Base-by-base conservation (phyloP, 1,140 invertebrate genomes). In the Sogatella furcifera region DNA sequence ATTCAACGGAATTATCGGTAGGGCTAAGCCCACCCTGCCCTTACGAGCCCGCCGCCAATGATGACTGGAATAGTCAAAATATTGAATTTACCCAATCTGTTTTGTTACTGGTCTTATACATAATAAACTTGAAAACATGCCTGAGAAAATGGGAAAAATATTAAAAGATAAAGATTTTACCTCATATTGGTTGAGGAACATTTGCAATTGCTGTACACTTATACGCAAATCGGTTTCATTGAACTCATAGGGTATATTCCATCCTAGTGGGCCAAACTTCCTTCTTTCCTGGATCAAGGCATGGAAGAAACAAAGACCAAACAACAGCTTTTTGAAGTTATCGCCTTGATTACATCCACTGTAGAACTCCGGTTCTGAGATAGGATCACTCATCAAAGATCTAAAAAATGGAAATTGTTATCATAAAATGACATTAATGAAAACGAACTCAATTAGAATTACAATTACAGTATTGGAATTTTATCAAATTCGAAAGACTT, bases 221-320 rank as follows among this genome's bases (percentile, higher is more conserved):
- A 97, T 96, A 56, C 88, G 78, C 5, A 97, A 76, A 76, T 97
- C 95, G 0, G 92, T 95, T 71, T 97, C 93, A 70, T 96, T 96
- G 72, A 97, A 98, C 70, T 95, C 92, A 68, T 97, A 98, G 0
- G 86, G 84, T 53, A 90, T 94, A 70, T 97, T 98, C 95, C 94
- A 95, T 1, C 95, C 95, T 42, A 97, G 81, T 0, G 95, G 85
- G 0, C 94, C 94, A 71, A 95, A 98, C 71, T 93, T 91, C 13
- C 89, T 72, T 52, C 95, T 77, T 72, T 97, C 95, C 73, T 92
- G 92, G 10, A 97, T 82, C 3, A 92, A 78, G 0, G 91, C 95
- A 72, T 98, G 95, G 77, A 97, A 97, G 75, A 97, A 97, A 71
- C 92, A 94, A 14, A 98, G 76, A 31, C 87, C 85, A 70, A 88